Evolutionary conservation across 1,140 invertebrate species (phyloP).

Genomic region (Saccostrea cuccullata): DNA sequence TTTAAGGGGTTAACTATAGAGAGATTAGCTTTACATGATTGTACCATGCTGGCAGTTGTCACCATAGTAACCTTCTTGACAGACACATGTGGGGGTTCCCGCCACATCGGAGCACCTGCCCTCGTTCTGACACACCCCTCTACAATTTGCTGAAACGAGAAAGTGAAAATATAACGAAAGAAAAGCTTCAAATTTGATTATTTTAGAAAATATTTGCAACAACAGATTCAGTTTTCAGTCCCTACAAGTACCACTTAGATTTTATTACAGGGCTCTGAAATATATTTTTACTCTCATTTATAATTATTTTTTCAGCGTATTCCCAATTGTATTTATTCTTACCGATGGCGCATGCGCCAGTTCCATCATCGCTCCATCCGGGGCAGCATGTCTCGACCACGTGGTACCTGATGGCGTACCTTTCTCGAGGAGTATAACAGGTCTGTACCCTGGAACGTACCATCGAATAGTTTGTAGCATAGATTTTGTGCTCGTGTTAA

Average conservation of each 20-base stretch:
- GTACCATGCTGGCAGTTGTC: constrained; percentile 56
- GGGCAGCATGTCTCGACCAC: constrained; percentile 57
- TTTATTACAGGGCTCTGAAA: too few relatives aligned
- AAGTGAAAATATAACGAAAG: not conserved
- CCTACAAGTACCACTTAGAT: too few relatives aligned
- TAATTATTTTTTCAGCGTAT: too few relatives aligned
- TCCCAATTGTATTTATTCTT: too few relatives aligned
- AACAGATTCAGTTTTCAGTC: not conserved
- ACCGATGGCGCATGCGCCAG: constrained; percentile 44
- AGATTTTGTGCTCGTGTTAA: too few relatives aligned
- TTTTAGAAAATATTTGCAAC: not conserved
- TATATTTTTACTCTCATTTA: too few relatives aligned
- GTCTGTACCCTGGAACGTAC: constrained; percentile 54
- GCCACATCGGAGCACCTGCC: constrained; percentile 45
- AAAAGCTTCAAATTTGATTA: not conserved
- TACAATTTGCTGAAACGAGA: constrained; percentile 47
- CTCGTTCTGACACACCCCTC: constrained; percentile 53
- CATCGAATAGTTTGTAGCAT: too few relatives aligned
- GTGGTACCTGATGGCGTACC: constrained; percentile 53
- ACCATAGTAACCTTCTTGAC: constrained; percentile 54
- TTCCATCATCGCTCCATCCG: constrained; percentile 55
- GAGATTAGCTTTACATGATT: not conserved
- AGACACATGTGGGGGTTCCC: constrained; percentile 51
- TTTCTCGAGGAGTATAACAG: constrained; percentile 53
- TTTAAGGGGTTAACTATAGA: too few relatives aligned